Evolutionary conservation across 2,113 vertebrate genomes (phyloP), one percentile per base, ranked within the genome.

Genomic region (Seriola quinqueradiata): DNA sequence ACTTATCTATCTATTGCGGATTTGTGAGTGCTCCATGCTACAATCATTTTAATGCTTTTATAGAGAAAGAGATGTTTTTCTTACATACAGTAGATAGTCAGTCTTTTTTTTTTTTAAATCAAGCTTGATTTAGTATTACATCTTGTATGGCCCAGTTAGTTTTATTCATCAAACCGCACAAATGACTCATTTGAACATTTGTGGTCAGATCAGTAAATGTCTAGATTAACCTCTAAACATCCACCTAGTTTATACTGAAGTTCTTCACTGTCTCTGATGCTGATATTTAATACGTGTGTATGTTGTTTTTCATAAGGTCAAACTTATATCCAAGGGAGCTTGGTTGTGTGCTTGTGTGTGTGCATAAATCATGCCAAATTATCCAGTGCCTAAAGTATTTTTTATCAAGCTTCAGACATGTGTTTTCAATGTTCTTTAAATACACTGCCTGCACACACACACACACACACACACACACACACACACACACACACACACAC

Each of bases 391-490:
- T 92, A 85, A 90, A 88, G 90, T 86, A 79, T 72, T 59, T 93
- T 94, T 89, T 88, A 95, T 93, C 90, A 78, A 82, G 65, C 73
- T 93, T 90, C 92, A 92, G 82, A 93, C 93, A 95, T 95, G 90
- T 95, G 95, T 95, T 95, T 95, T 79, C 83, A 94, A 94, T 94
- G 82, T 91, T 91, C 90, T 89, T 90, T 90, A 93, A 92, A 94
- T 89, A 88, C 64, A 81, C 74, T 78, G 67, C 84, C 38, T 58
- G 61, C 72, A 74, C 54, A 65, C 60, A 77, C 57, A 73, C 65
- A 71, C 61, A 85, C 82, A 76, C 81, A 83, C 78, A 74, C 25
- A 70, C 73, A 70, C 61, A 74, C 59, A 61, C 23, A 73, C 7
- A 70, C 40, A 67, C 60, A 63, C 67, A 78, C 48, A 61, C 71